Conservation (phyloP, 2,113 vertebrate species). For the Bos javanicus region DNA sequence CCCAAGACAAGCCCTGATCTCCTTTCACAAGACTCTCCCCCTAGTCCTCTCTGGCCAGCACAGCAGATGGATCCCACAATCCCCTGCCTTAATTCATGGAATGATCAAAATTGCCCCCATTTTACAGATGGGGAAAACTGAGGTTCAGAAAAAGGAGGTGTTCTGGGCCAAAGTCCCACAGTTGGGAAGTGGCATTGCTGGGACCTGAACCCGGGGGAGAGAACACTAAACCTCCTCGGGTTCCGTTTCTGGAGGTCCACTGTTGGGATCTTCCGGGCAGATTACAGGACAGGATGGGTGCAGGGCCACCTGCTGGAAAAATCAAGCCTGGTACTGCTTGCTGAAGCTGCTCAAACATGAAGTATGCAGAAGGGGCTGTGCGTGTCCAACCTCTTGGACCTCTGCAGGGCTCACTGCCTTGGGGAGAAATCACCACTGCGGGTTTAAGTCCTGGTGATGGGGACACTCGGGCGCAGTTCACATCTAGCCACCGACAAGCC, state of each 20-base stretch:
- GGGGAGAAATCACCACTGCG: not conserved
- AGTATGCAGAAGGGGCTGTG: not conserved
- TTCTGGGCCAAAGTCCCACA: not conserved
- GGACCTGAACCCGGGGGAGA: not conserved
- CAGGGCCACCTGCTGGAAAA: not conserved
- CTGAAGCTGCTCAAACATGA: not conserved
- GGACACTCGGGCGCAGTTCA: too few species aligned
- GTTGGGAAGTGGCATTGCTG: not conserved
- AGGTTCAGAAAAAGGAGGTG: not conserved
- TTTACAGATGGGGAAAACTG: not conserved
- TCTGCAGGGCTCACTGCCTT: not conserved
- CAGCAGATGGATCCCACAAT: not conserved
- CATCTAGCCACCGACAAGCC: not conserved
- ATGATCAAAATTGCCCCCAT: not conserved
- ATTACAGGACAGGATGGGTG: rapidly evolving
- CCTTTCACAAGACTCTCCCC: too few species aligned
- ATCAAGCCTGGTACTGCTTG: not conserved
- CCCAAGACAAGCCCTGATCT: not conserved
- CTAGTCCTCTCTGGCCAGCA: not conserved
- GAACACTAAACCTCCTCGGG: not conserved
- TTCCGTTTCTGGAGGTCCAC: not conserved
- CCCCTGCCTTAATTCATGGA: not conserved
- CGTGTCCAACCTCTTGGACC: rapidly evolving
- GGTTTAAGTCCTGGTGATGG: not conserved
- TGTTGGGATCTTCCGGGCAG: not conserved